These are phyloP conservation scores for Verasper variegatus DNA, from an alignment of 2,113 vertebrate genomes.

Conservation along the genomic window DNA sequence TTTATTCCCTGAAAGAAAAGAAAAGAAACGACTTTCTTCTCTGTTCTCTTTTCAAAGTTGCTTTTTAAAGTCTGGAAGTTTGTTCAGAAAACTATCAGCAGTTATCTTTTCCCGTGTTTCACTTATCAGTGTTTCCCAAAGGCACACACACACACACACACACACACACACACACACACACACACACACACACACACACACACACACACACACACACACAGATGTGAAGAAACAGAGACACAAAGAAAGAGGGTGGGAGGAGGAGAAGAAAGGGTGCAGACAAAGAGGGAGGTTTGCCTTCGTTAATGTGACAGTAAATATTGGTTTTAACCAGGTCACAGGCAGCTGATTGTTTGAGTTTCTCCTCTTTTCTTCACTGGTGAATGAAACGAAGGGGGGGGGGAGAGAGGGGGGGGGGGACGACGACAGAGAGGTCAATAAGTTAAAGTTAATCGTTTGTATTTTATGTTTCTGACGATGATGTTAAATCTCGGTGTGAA, in stretches of 20 bases:
- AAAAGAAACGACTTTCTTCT: too few relatives aligned
- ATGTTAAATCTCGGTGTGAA: not conserved
- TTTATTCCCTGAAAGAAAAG: too few relatives aligned
- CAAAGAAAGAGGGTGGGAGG: constrained; percentile 10
- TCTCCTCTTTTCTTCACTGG: constrained; percentile 12
- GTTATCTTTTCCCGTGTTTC: not conserved
- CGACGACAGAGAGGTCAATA: constrained; percentile 1
- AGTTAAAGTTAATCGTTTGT: constrained; percentile 1
- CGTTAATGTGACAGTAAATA: constrained; percentile 78
- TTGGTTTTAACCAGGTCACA: constrained; percentile 71
- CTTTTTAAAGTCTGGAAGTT: too few relatives aligned
- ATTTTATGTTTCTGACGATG: not conserved
- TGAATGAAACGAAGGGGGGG: not conserved
- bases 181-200: too few relatives aligned
- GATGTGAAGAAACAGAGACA: not conserved
- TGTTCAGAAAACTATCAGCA: not conserved
- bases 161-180: too few relatives aligned
- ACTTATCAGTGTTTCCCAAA: constrained; percentile 32
- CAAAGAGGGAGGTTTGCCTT: constrained; percentile 43
- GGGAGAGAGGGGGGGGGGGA: not conserved
- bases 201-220: too few relatives aligned
- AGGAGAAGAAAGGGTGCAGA: constrained; percentile 13
- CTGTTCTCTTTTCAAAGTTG: too few relatives aligned
- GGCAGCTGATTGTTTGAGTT: constrained; percentile 70
- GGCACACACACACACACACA: not conserved